These are phyloP conservation scores for Poeciliopsis prolifica DNA, from an alignment of 2,113 vertebrate species.

Conservation along the genomic window DNA sequence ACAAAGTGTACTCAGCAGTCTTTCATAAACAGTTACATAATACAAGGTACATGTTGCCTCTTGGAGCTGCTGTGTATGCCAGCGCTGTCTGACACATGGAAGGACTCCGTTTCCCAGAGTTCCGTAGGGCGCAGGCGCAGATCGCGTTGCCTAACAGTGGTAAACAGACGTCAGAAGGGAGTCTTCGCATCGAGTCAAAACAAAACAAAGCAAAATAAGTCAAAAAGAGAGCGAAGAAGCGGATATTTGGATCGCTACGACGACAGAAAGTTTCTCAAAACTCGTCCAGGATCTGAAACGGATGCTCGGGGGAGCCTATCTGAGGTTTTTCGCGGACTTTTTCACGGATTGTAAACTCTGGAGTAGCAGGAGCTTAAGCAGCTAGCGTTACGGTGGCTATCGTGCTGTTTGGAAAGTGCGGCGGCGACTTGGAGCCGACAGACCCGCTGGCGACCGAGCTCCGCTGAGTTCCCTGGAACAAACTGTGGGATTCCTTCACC, in stretches of 20 bases:
- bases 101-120: constrained; percentile 78
- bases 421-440: constrained; percentile 55
- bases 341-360: constrained; percentile 78
- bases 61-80: too few species aligned
- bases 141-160: constrained; percentile 74
- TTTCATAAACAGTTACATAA: constrained; percentile 58
- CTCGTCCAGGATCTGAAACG: constrained; percentile 14
- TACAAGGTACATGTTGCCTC: constrained; percentile 43
- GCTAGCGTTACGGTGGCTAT: constrained; percentile 76
- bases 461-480: constrained; percentile 4
- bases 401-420: constrained; percentile 73
- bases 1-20: constrained; percentile 22
- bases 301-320: constrained; percentile 43
- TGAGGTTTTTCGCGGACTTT: constrained; percentile 69
- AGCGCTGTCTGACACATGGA: constrained; percentile 46
- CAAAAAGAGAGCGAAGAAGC: constrained; percentile 66
- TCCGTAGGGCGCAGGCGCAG: constrained; percentile 71
- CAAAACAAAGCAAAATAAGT: constrained; percentile 83
- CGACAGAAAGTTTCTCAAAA: constrained; percentile 40
- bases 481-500: not conserved
- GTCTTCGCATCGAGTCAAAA: constrained; percentile 87
- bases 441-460: constrained; percentile 26
- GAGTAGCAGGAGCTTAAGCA: constrained; percentile 79
- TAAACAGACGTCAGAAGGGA: constrained; percentile 90
- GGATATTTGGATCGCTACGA: constrained; percentile 45